phyloP scores from a whole-genome alignment of 2,797 vertebrate species.

The Uromys caudimaculatus region DNA sequence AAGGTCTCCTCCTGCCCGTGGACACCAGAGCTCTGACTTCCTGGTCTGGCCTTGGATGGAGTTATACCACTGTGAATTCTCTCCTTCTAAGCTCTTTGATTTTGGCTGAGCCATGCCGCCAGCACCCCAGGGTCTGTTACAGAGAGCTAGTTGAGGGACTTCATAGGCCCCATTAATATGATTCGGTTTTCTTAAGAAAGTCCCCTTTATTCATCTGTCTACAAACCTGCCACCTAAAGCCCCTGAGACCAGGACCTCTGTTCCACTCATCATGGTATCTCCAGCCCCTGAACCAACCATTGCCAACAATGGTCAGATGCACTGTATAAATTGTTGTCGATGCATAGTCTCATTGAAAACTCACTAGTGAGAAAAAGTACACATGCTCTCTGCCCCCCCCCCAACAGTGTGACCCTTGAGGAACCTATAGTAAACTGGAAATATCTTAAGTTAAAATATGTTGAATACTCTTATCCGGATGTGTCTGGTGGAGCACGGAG shows the following conservation, averaged over 20 bases:
- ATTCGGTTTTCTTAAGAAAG: background rate
- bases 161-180: background rate
- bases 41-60: background rate
- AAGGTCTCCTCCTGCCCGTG: background rate
- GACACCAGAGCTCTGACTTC: background rate
- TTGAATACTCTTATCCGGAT: background rate
- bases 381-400: background rate
- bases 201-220: background rate
- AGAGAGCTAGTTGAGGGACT: background rate
- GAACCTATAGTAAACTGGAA: background rate
- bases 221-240: background rate
- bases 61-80: background rate
- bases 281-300: background rate
- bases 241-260: background rate
- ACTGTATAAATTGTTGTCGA: background rate
- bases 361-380: background rate
- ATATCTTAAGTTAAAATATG: background rate
- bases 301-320: background rate
- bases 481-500: background rate
- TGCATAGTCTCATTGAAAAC: background rate
- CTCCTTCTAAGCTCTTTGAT: background rate
- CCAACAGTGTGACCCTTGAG: background rate
- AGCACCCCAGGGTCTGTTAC: background rate
- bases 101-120: background rate
- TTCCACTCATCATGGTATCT: background rate